These are phyloP conservation scores for Eupleurogrammus muticus DNA, from an alignment of 2,797 vertebrate species.

Conservation along the genomic window DNA sequence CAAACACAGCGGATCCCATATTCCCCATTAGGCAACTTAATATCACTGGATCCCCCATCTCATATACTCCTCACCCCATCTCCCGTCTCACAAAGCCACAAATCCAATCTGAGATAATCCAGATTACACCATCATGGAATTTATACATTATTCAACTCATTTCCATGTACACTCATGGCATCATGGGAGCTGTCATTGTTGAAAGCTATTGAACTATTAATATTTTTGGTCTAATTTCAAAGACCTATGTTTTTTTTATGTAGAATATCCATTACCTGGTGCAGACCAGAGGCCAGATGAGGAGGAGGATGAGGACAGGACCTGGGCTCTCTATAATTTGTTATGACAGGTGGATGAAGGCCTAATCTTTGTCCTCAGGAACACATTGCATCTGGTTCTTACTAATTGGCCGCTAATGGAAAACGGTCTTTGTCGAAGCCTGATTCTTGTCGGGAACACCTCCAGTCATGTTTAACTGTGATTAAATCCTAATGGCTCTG, in stretches of 20 bases:
- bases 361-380: conserved; percentile 64
- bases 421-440: conserved; percentile 60
- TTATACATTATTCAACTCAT: background rate
- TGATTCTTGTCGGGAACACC: conserved; percentile 69
- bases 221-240: background rate
- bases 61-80: background rate
- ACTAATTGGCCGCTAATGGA: conserved; percentile 79
- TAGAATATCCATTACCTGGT: background rate
- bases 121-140: background rate
- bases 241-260: background rate
- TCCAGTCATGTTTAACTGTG: conserved; percentile 56
- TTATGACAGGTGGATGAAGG: conserved; percentile 76
- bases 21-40: conserved; percentile 9
- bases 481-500: conserved; percentile 53
- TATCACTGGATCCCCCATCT: background rate
- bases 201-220: background rate
- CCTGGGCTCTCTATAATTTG: conserved; percentile 59
- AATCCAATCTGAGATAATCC: background rate
- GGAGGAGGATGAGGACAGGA: conserved; percentile 17
- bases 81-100: background rate
- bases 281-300: conserved; percentile 15
- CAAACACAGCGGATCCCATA: background rate
- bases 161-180: background rate
- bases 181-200: background rate
- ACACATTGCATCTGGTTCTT: conserved; percentile 64